These are phyloP conservation scores for Lobophora halterata DNA, from an alignment of 2,888 invertebrate genomes.

Conservation along the genomic window DNA sequence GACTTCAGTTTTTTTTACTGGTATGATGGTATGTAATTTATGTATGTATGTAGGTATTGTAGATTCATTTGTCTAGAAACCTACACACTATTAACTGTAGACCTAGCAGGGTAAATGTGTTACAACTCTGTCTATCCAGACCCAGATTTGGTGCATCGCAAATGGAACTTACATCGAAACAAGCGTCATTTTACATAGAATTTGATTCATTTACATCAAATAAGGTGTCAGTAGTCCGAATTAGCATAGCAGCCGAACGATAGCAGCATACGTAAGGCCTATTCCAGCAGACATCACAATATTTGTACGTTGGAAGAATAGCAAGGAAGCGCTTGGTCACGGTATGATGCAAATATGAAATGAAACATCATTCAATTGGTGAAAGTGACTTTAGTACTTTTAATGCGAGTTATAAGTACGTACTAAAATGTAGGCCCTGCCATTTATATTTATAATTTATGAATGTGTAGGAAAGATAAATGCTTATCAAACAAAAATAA, in stretches of 20 bases:
- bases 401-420: no score
- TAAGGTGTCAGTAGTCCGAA: slow-evolving; percentile 27
- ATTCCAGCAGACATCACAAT: background rate
- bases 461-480: no score
- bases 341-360: slow-evolving; percentile 31
- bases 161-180: slow-evolving; percentile 11
- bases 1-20: no score
- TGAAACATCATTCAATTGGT: slow-evolving; percentile 39
- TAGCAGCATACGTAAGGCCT: slow-evolving; percentile 14
- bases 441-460: no score
- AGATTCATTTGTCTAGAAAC: no score
- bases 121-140: background rate
- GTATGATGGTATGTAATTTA: no score
- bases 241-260: slow-evolving; percentile 24
- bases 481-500: background rate
- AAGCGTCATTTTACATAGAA: slow-evolving; percentile 21
- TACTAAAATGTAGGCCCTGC: no score
- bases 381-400: slow-evolving; percentile 47
- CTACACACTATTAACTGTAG: no score
- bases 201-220: slow-evolving; percentile 19
- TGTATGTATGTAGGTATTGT: no score
- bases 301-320: background rate
- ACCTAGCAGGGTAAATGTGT: slow-evolving; percentile 2
- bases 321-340: slow-evolving; percentile 26
- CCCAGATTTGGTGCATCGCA: slow-evolving; percentile 4